phyloP scores from a whole-genome alignment of 2,888 invertebrate genomes.

The Eupithecia abbreviata region DNA sequence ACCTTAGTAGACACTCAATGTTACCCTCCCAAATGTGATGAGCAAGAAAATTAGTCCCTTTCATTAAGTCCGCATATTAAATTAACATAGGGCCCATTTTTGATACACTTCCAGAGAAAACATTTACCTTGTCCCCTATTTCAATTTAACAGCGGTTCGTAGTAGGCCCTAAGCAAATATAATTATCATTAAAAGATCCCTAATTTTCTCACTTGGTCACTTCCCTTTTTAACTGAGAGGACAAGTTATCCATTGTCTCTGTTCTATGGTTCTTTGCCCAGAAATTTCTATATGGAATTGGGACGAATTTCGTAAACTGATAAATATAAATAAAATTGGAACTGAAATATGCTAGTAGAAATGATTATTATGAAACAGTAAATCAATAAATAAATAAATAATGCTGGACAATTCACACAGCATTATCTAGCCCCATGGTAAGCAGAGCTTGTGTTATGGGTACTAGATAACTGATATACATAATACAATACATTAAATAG shows the following conservation, averaged over 20 bases:
- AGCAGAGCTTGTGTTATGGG: too few relatives aligned
- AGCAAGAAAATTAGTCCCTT: slow-evolving; percentile 31
- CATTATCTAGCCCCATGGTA: too few relatives aligned
- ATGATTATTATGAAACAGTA: neutral
- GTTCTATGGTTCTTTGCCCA: neutral
- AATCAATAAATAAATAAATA: too few relatives aligned
- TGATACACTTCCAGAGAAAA: slow-evolving; percentile 38
- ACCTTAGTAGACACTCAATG: neutral
- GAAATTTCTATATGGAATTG: neutral
- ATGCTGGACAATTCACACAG: too few relatives aligned
- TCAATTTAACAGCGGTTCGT: slow-evolving; percentile 36
- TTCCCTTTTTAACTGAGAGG: slow-evolving; percentile 7
- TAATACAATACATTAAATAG: too few relatives aligned
- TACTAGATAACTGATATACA: too few relatives aligned
- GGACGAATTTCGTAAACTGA: neutral
- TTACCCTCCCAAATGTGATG: slow-evolving; percentile 17
- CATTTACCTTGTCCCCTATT: slow-evolving; percentile 37
- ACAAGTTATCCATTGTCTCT: neutral
- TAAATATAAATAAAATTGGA: neutral
- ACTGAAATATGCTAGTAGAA: neutral
- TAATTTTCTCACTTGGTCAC: slow-evolving; percentile 32
- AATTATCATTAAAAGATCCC: slow-evolving; percentile 42
- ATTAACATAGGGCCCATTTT: slow-evolving; percentile 39
- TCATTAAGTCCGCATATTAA: slow-evolving; percentile 37
- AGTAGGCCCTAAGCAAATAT: slow-evolving; percentile 41